A percentile compares a stretch with the other conserved stretches of the same genome.
Evolutionary conservation across 2,888 invertebrate genomes (phyloP).

Genomic region (Carpatolechia fugitivella): DNA sequence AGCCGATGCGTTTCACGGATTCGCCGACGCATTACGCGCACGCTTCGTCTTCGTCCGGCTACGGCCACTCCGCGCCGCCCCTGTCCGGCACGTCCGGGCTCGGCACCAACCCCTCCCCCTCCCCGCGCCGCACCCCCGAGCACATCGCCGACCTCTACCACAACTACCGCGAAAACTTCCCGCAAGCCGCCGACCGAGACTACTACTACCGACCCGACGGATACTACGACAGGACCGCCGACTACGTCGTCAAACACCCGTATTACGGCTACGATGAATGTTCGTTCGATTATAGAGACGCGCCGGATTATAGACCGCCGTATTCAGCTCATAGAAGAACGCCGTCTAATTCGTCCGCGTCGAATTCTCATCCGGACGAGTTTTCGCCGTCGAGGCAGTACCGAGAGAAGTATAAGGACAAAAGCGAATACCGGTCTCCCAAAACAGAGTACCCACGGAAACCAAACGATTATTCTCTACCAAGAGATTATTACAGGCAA

Average conservation of each 20-base stretch:
- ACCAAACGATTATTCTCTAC: slow-evolving; percentile 57
- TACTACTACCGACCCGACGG: slow-evolving; percentile 59
- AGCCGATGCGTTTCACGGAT: slow-evolving; percentile 86
- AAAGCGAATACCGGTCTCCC: slow-evolving; percentile 43
- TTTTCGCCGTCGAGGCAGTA: slow-evolving; percentile 64
- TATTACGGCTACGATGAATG: slow-evolving; percentile 66
- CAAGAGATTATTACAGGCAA: slow-evolving; percentile 60
- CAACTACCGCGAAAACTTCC: slow-evolving; percentile 73
- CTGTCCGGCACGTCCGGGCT: slow-evolving; percentile 75
- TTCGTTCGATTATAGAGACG: slow-evolving; percentile 60
- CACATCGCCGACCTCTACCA: slow-evolving; percentile 84
- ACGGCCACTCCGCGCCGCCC: slow-evolving; percentile 73
- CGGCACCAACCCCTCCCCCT: slow-evolving; percentile 74
- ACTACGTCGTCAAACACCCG: slow-evolving; percentile 65
- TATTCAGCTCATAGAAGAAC: slow-evolving; percentile 85
- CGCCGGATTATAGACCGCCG: slow-evolving; percentile 55
- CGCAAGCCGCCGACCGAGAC: slow-evolving; percentile 56
- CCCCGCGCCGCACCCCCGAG: slow-evolving; percentile 75
- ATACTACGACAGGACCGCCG: slow-evolving; percentile 66
- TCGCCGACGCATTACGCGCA: slow-evolving; percentile 84
- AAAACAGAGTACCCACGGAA: slow-evolving; percentile 58
- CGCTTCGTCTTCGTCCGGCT: slow-evolving; percentile 69
- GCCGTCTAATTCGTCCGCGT: slow-evolving; percentile 85
- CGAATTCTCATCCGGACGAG: slow-evolving; percentile 75
- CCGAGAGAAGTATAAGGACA: slow-evolving; percentile 39